Percentiles rank a stretch among this genome's conserved stretches.
Conservation (phyloP, 2,113 vertebrate species). For the Gymnorhina tibicen region DNA sequence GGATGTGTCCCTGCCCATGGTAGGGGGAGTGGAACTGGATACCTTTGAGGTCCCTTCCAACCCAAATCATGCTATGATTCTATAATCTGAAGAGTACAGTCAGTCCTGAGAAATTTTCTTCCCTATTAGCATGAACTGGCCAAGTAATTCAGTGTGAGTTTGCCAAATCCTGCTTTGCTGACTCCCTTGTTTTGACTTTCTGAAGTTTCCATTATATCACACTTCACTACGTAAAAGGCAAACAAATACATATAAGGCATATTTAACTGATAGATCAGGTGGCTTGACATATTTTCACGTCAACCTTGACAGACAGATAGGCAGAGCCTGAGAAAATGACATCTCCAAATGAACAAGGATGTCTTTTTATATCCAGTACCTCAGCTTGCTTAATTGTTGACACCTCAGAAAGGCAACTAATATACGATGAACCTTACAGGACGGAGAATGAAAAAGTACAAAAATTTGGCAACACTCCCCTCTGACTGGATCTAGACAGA, state of each 20-base stretch:
- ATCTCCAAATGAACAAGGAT: constrained; percentile 5
- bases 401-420: constrained; percentile 19
- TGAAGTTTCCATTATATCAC: not conserved
- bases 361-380: not conserved
- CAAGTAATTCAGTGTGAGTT: not conserved
- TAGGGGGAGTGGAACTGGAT: not conserved
- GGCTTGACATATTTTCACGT: not conserved
- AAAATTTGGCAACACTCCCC: not conserved
- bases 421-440: constrained; percentile 2
- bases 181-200: constrained; percentile 5
- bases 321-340: constrained; percentile 8
- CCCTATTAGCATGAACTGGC: not conserved
- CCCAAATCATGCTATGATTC: not conserved
- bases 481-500: not conserved
- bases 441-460: not conserved
- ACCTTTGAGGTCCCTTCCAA: not conserved
- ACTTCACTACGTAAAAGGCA: not conserved
- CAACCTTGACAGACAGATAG: constrained; percentile 27
- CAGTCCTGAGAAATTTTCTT: not conserved
- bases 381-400: constrained; percentile 31
- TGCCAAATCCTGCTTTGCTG: not conserved
- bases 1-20: not conserved
- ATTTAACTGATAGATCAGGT: constrained; percentile 17
- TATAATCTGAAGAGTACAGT: not conserved
- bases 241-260: not conserved